Evolutionary conservation across 1,140 invertebrate species (phyloP).

Genomic region (Temnothorax longispinosus): DNA sequence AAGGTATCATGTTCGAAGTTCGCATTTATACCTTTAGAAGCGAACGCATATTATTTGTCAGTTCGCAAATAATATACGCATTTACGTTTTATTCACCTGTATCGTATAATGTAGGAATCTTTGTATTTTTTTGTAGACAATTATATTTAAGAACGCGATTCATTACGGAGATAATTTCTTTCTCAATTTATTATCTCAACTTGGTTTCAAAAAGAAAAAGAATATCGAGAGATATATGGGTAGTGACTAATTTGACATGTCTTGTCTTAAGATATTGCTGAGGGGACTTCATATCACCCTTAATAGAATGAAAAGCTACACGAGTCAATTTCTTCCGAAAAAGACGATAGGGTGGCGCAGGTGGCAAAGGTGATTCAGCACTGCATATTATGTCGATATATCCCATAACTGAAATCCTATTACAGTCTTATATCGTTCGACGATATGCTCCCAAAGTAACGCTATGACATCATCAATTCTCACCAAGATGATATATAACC

Average conservation of each 20-base stretch:
- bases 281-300: neutral
- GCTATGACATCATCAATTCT: constrained; percentile 6
- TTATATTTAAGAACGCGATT: neutral
- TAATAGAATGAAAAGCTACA: constrained; percentile 27
- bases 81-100: constrained; percentile 9
- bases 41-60: neutral
- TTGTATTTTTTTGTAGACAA: neutral
- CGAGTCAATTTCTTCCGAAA: constrained; percentile 16
- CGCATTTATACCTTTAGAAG: neutral
- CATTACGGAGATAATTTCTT: neutral
- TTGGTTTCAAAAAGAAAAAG: neutral
- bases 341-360: constrained; percentile 26
- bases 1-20: constrained; percentile 2
- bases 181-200: neutral
- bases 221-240: neutral
- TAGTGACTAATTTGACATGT: neutral
- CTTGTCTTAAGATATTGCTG: constrained; percentile 13
- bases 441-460: neutral
- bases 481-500: neutral
- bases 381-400: constrained; percentile 46
- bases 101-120: neutral
- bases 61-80: neutral
- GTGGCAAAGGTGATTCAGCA: constrained; percentile 31
- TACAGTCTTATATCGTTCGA: constrained; percentile 27
- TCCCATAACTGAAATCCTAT: constrained; percentile 37